Evolutionary conservation across 2,797 vertebrate genomes (phyloP), one percentile per base, ranked within the genome.

Genomic region (Notolepis coatsorum): DNA sequence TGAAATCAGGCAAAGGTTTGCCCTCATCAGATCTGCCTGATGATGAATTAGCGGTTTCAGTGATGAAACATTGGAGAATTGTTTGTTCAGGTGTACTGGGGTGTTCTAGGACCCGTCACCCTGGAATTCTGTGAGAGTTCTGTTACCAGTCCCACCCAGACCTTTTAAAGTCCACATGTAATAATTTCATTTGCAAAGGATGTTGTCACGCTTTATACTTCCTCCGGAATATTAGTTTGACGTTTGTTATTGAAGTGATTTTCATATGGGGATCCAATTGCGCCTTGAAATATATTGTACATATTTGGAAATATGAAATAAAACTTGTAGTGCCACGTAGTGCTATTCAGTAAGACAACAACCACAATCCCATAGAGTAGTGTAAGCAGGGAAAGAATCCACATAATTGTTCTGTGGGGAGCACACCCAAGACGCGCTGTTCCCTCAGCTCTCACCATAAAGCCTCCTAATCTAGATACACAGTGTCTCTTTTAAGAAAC

Each of bases 11-110:
- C 37, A 51, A 3, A 5, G 20, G 28, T 61, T 60, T 73, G 68
- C 73, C 41, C 68, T 71, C 27, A 24, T 0, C n/a, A 12, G 10
- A 37, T 18, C 24, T 45, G 57, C n/a, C n/a, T n/a, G 74, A 41
- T 35, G 66, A 75, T 62, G 57, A 58, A 48, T 58, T 63, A 39
- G 24, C 39, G 72, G 73, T 67, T 65, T 75, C 46, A 30, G 59
- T 61, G 57, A 51, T 62, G 56, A 43, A 15, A 53, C 65, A 63
- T 78, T 46, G 72, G 50, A 69, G 67, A 27, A 10, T n/a, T 78
- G 70, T 82, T 84, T 80, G 65, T 68, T 78, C 77, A 84, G 82
- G 77, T 78, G 77, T 37, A 70, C 76, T 24, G 42, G 43, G 17
- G 53, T 33, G 4, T 1, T 42, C 61, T 47, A 7, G 1, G 17